Evolutionary conservation across 2,888 invertebrate genomes (phyloP), one percentile per base, ranked within the genome.

Genomic region (Sepiola atlantica): DNA sequence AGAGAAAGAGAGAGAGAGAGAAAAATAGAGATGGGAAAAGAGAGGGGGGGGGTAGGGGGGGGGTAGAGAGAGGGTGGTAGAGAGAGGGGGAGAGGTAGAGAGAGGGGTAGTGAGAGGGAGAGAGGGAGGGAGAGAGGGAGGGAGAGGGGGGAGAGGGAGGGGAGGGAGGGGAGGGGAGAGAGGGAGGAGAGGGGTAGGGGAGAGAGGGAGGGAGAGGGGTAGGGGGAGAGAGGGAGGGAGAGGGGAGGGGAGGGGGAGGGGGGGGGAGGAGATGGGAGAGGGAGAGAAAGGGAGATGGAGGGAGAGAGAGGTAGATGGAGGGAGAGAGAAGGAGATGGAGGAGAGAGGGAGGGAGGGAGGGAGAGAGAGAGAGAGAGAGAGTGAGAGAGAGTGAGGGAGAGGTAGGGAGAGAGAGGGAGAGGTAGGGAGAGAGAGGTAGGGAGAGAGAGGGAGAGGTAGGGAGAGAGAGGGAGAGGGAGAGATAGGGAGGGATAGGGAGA

Each of bases 61-160:
- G 98, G n/a, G n/a, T n/a, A n/a, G n/a, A n/a, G n/a, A n/a, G n/a
- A n/a, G n/a, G n/a, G n/a, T n/a, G n/a, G n/a, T n/a, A 96, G 24
- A 97, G 96, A 94, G 94, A 95, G 94, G 94, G 35, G 94, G 91
- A 92, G 16, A 28, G 35, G 8, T 1, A 28, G 90, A 16, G 90
- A 16, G 8, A 90, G 90, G n/a, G n/a, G n/a, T n/a, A n/a, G n/a
- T n/a, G n/a, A 99, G 99, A 28, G 99, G 98, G 98, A 96, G 24
- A 97, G 96, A 94, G 94, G 95, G 94, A 95, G 35, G 94, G n/a
- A n/a, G 91, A 92, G 16, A 28, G 35, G 8, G 16, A 28, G 90
- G 2, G 90, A 16, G 8, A 90, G 90, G 18, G 90, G 24, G 21
- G 1, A 28, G 45, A 4, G 45, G 8, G n/a, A n/a, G 99, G 98